Percentiles rank a stretch among this genome's conserved stretches.
These are phyloP conservation scores for Gymnodraco acuticeps DNA, from an alignment of 2,797 vertebrate genomes.

Conservation along the genomic window DNA sequence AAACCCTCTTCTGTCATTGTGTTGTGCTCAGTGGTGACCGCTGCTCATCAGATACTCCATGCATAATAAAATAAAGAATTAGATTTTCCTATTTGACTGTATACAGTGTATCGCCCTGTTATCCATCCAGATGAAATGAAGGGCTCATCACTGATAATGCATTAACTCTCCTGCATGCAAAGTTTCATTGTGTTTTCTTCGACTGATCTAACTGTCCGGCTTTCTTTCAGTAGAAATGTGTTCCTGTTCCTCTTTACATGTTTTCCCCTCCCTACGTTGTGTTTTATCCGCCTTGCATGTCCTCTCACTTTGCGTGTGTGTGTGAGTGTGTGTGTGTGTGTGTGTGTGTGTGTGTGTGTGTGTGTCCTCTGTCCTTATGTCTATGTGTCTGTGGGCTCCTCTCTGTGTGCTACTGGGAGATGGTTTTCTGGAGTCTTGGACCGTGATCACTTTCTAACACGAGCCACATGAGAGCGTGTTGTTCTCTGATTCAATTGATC, in stretches of 20 bases:
- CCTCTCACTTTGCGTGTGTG: slow-evolving; percentile 48
- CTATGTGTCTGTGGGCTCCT: slow-evolving; percentile 62
- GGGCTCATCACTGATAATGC: slow-evolving; percentile 66
- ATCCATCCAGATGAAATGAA: slow-evolving; percentile 82
- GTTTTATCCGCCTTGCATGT: slow-evolving; percentile 53
- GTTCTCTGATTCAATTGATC: slow-evolving; percentile 72
- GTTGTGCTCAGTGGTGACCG: slow-evolving; percentile 18
- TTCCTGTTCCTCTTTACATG: slow-evolving; percentile 52
- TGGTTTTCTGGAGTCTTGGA: slow-evolving; percentile 8
- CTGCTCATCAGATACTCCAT: slow-evolving; percentile 44
- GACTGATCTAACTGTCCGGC: slow-evolving; percentile 51
- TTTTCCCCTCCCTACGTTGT: slow-evolving; percentile 28
- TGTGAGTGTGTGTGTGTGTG: too few species aligned
- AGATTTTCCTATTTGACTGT: slow-evolving; percentile 62
- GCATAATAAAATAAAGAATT: slow-evolving; percentile 57
- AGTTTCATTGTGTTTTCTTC: slow-evolving; percentile 45
- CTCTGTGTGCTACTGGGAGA: slow-evolving; percentile 67
- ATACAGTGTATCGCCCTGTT: slow-evolving; percentile 43
- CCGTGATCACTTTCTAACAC: slow-evolving; percentile 45
- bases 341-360: slow-evolving; percentile 30
- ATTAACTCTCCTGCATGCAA: slow-evolving; percentile 19
- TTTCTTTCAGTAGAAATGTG: slow-evolving; percentile 69
- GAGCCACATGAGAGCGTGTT: slow-evolving; percentile 57
- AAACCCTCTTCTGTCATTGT: not conserved
- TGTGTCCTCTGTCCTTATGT: slow-evolving; percentile 51